phyloP scores from a whole-genome alignment of 2,113 vertebrate genomes.

The Arenaria interpres region DNA sequence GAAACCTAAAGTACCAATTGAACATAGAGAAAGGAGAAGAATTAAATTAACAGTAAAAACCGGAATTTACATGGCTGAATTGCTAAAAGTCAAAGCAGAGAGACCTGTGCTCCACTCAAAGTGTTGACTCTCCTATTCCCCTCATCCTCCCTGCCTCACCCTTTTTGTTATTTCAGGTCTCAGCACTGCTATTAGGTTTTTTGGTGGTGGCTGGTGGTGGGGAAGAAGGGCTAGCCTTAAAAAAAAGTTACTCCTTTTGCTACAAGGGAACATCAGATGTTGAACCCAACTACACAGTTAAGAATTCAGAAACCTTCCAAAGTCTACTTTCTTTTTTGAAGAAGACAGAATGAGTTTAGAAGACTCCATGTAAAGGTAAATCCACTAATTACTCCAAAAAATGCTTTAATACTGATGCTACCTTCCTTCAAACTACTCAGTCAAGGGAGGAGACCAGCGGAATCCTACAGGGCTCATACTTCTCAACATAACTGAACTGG shows the following conservation, averaged over 20 bases:
- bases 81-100: not conserved
- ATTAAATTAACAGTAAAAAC: not conserved
- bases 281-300: not conserved
- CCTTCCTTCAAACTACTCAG: not conserved
- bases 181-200: not conserved
- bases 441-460: not conserved
- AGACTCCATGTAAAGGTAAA: not conserved
- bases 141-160: not conserved
- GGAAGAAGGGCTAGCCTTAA: not conserved
- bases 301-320: not conserved
- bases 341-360: not conserved
- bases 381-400: not conserved
- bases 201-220: not conserved
- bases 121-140: not conserved
- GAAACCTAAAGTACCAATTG: constrained; percentile 83
- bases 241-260: not conserved
- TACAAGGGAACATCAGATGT: not conserved
- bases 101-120: not conserved
- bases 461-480: not conserved
- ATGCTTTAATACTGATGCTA: not conserved
- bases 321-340: not conserved
- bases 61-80: not conserved
- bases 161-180: not conserved
- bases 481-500: not conserved
- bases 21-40: not conserved